These are phyloP conservation scores for Dipodomys spectabilis DNA, from an alignment of 2,113 vertebrate genomes.

Conservation along the genomic window DNA sequence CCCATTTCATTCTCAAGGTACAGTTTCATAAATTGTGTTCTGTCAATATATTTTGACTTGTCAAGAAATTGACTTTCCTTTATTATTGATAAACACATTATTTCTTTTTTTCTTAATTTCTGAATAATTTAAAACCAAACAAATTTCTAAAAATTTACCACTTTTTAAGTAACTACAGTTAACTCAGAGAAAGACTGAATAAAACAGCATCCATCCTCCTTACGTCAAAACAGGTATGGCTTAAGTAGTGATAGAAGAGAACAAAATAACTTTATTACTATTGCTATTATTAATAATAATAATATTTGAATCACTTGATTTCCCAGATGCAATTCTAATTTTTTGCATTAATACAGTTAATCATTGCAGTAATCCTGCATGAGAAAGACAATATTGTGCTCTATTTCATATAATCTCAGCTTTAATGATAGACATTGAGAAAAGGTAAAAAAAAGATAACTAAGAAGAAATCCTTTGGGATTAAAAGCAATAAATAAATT, in stretches of 20 bases:
- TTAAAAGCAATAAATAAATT: slow-evolving; percentile 28
- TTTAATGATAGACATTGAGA: slow-evolving; percentile 10
- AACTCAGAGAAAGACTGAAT: background rate
- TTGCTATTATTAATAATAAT: background rate
- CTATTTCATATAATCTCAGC: slow-evolving; percentile 4
- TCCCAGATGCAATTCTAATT: background rate
- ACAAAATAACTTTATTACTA: background rate
- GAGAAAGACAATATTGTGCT: background rate
- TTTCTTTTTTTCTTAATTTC: slow-evolving; percentile 13
- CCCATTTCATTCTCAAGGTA: too few relatives aligned
- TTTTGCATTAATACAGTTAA: background rate
- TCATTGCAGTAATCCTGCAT: background rate
- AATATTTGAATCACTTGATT: background rate
- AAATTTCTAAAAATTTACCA: background rate
- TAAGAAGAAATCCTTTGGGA: background rate
- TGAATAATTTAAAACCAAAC: background rate
- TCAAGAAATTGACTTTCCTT: background rate
- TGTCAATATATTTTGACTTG: background rate
- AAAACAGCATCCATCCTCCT: background rate
- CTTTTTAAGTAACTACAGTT: background rate
- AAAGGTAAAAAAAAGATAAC: background rate
- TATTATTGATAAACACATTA: background rate
- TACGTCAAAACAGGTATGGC: background rate
- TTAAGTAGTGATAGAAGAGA: background rate
- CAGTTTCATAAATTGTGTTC: background rate